These are phyloP conservation scores for Zaprionus gabonicus DNA, from an alignment of 1,140 invertebrate genomes.

Conservation along the genomic window DNA sequence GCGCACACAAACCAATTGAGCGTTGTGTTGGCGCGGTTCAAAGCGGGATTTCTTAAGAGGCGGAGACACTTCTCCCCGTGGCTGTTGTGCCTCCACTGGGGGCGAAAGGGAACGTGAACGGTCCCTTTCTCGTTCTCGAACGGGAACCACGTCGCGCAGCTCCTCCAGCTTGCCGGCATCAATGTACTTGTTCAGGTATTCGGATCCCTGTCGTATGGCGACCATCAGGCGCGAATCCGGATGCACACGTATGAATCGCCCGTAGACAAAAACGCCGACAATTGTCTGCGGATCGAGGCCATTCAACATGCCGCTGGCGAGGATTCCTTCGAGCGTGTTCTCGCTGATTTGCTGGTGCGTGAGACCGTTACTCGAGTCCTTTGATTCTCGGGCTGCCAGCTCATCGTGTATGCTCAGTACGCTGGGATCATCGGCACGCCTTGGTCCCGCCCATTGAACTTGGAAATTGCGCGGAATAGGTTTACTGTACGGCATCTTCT, in stretches of 20 bases:
- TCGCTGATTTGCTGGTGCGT: constrained; percentile 88
- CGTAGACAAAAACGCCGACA: constrained; percentile 88
- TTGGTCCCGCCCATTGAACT: constrained; percentile 96
- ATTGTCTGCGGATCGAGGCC: constrained; percentile 90
- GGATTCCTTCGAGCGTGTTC: constrained; percentile 89
- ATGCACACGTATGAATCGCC: constrained; percentile 91
- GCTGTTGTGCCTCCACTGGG: constrained; percentile 55
- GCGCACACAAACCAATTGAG: constrained; percentile 73
- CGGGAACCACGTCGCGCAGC: constrained; percentile 89
- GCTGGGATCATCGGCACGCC: constrained; percentile 84
- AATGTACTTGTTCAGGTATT: constrained; percentile 90
- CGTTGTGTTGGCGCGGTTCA: constrained; percentile 74
- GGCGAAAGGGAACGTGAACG: constrained; percentile 85
- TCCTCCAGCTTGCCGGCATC: constrained; percentile 92
- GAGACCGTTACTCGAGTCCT: constrained; percentile 87
- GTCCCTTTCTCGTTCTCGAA: constrained; percentile 85
- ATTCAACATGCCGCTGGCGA: constrained; percentile 86
- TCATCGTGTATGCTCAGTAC: constrained; percentile 75
- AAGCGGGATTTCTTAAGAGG: constrained; percentile 77
- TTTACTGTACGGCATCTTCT: constrained; percentile 96
- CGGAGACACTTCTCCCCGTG: constrained; percentile 58
- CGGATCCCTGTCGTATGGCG: constrained; percentile 90
- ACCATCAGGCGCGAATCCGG: constrained; percentile 90
- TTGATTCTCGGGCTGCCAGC: constrained; percentile 73
- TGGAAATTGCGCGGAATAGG: constrained; percentile 98